Percentiles rank a stretch among this genome's conserved stretches.
These are phyloP conservation scores for Xyliphius kryptos DNA, from an alignment of 2,113 vertebrate genomes.

Conservation along the genomic window DNA sequence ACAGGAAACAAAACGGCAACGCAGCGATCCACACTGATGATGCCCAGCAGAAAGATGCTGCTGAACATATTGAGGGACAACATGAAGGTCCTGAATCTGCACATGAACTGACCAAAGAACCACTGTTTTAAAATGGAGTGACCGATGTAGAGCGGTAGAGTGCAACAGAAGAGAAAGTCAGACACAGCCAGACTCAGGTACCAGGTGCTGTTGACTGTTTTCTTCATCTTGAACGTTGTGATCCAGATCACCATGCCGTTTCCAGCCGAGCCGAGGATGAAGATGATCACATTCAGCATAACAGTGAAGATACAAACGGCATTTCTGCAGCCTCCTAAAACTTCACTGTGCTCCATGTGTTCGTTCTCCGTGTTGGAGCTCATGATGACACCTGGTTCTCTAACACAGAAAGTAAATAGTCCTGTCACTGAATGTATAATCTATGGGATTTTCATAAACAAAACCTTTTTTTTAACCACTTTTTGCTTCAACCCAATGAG, in stretches of 20 bases:
- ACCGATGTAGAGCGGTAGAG: conserved; percentile 72
- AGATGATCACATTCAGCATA: conserved; percentile 63
- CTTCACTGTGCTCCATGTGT: too few species aligned
- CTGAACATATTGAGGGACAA: conserved; percentile 90
- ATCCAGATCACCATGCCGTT: conserved; percentile 84
- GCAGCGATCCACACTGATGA: conserved; percentile 86
- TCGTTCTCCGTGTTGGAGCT: too few species aligned
- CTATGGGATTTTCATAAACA: too few species aligned
- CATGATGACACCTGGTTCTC: too few species aligned
- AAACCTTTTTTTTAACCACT: too few species aligned
- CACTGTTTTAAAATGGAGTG: conserved; percentile 65
- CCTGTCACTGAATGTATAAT: too few species aligned
- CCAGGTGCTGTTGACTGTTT: conserved; percentile 78
- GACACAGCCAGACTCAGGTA: conserved; percentile 36
- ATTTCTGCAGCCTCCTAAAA: conserved; percentile 24
- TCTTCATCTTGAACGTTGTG: conserved; percentile 80
- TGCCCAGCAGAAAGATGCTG: conserved; percentile 81
- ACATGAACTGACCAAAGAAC: conserved; percentile 79
- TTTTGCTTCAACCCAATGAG: too few species aligned
- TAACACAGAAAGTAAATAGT: too few species aligned
- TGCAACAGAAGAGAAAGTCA: conserved; percentile 69
- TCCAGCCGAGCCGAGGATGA: conserved; percentile 75
- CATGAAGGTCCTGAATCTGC: conserved; percentile 74
- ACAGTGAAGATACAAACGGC: conserved; percentile 43
- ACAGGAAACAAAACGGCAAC: conserved; percentile 79